Percentiles rank a stretch among this genome's conserved stretches.
Conservation (phyloP, 1,140 invertebrate species). For the Marisa cornuarietis region DNA sequence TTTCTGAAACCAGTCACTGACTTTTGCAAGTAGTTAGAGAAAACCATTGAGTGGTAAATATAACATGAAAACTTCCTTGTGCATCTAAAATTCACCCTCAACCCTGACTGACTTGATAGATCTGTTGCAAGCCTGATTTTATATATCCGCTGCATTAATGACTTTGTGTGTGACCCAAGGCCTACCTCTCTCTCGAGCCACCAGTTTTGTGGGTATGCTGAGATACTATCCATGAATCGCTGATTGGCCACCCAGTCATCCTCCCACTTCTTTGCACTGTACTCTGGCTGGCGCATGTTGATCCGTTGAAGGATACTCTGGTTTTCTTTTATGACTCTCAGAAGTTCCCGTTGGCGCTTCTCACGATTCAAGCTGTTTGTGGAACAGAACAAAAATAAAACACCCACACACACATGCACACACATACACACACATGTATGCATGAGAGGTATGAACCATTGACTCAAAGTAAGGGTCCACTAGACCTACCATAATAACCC, state of each 20-base stretch:
- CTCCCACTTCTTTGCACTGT: conserved; percentile 56
- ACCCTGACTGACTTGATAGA: no score
- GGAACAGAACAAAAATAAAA: neutral
- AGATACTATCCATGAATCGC: conserved; percentile 64
- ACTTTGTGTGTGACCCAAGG: neutral
- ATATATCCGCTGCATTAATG: neutral
- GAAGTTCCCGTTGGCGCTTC: conserved; percentile 60
- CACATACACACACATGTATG: neutral
- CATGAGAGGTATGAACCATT: neutral
- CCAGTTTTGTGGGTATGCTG: conserved; percentile 64
- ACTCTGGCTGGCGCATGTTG: conserved; percentile 58
- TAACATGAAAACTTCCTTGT: no score
- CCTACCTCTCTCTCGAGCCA: conserved; percentile 49
- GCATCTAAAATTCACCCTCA: no score
- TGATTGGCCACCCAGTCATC: conserved; percentile 62
- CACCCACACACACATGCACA: neutral
- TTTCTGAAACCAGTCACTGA: no score
- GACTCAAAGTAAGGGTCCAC: neutral
- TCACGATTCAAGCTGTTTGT: conserved; percentile 61
- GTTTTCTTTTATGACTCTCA: conserved; percentile 60
- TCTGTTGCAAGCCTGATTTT: no score
- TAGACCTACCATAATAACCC: neutral
- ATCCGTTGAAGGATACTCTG: conserved; percentile 61
- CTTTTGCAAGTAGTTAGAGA: no score
- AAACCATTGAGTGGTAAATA: no score